phyloP scores from a whole-genome alignment of 2,888 invertebrate species.

The Ennomos quercinarius region DNA sequence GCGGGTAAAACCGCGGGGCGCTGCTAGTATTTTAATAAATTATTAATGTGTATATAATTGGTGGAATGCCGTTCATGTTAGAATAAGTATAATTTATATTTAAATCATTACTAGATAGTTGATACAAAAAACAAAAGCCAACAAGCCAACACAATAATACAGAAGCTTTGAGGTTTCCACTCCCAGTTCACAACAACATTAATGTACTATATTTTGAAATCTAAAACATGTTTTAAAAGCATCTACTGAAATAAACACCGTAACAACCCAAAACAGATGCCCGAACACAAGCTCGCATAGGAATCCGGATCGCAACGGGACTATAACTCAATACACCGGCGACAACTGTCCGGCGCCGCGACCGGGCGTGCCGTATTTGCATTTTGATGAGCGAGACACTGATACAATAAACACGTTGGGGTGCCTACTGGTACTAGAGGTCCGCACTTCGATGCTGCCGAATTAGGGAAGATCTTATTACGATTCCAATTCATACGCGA shows the following conservation, averaged over 20 bases:
- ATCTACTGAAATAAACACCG: not conserved
- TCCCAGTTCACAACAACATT: too few species aligned
- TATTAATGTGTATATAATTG: too few species aligned
- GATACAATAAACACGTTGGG: conserved; percentile 81
- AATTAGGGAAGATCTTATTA: conserved; percentile 19
- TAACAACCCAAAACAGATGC: conserved; percentile 6
- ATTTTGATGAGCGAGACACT: conserved; percentile 84
- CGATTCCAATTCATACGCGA: not conserved
- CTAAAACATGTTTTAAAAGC: not conserved
- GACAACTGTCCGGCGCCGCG: conserved; percentile 73
- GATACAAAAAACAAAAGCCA: too few species aligned
- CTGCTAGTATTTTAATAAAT: too few species aligned
- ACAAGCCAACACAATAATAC: too few species aligned
- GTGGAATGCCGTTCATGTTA: too few species aligned
- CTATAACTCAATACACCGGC: conserved; percentile 78
- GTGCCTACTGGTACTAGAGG: conserved; percentile 54
- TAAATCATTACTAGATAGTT: too few species aligned
- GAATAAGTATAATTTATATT: too few species aligned
- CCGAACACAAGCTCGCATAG: conserved; percentile 2
- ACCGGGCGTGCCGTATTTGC: conserved; percentile 76
- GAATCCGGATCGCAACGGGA: conserved; percentile 37
- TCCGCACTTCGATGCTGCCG: conserved; percentile 35
- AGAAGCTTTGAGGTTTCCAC: too few species aligned
- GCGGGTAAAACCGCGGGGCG: too few species aligned
- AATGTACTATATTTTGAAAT: too few species aligned